Conservation (phyloP, 2,888 invertebrate species). For the Apotomis betuletana region DNA sequence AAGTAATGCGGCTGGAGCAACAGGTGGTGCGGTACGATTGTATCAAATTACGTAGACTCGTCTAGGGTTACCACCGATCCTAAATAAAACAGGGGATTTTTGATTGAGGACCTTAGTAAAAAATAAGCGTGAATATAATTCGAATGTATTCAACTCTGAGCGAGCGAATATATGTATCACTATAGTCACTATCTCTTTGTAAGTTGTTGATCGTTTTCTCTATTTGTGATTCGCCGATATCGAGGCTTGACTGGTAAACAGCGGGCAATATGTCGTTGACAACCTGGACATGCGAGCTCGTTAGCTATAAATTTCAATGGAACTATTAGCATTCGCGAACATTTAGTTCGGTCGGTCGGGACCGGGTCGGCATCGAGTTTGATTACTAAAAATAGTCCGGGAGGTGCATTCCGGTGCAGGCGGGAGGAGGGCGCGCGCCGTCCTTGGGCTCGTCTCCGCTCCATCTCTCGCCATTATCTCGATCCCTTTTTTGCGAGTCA, state of each 20-base stretch:
- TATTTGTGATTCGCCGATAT: constrained; percentile 1
- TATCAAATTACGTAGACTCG: constrained; percentile 64
- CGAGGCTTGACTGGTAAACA: constrained; percentile 12
- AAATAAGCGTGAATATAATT: constrained; percentile 25
- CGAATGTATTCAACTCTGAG: neutral
- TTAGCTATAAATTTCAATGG: constrained; percentile 56
- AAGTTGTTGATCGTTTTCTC: neutral
- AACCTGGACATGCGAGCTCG: constrained; percentile 50
- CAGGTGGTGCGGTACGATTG: constrained; percentile 64
- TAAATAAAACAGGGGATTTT: constrained; percentile 42
- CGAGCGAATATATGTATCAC: neutral
- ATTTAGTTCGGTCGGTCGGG: constrained; percentile 57
- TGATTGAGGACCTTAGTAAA: constrained; percentile 40
- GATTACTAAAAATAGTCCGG: constrained; percentile 79
- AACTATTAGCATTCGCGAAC: constrained; percentile 60
- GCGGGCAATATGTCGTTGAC: constrained; percentile 44
- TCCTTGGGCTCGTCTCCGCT: constrained; percentile 69
- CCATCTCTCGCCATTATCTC: constrained; percentile 70
- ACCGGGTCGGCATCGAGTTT: constrained; percentile 68
- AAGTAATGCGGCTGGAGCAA: constrained; percentile 59
- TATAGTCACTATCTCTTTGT: neutral
- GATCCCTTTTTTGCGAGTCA: constrained; percentile 80
- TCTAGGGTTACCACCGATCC: constrained; percentile 32
- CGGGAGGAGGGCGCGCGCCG: constrained; percentile 59
- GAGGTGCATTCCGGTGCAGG: constrained; percentile 65